Evolutionary conservation across 2,113 vertebrate species (phyloP), one percentile per base, ranked within the genome.

Genomic region (Nesospiza acunhae): DNA sequence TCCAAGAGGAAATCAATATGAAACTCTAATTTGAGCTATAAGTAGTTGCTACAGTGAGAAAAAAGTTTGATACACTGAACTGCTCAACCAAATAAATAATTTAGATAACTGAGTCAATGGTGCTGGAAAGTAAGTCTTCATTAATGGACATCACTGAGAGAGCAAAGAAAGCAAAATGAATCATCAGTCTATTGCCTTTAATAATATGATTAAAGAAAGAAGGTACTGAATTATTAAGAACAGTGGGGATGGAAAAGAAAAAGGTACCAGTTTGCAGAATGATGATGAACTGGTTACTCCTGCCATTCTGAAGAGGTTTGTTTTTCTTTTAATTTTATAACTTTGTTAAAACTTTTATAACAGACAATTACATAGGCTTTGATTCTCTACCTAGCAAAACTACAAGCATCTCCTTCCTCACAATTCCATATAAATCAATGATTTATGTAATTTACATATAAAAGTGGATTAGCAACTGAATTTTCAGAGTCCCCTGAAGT

Each of bases 161-260:
- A 94, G 90, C 94, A 94, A 94, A 95, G 90, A 90, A 93, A 95
- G 96, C 80, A 95, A 96, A 96, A 96, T 95, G 94, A 90, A 94
- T 92, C 89, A 97, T 92, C 88, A 90, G 52, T 41, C 76, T 95
- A 84, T 80, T 90, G 92, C 86, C 88, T 95, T 90, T 96, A 97
- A 95, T 95, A 96, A 84, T 90, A 87, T 90, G 88, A 95, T 97
- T 96, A 96, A 97, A 97, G 92, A 96, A 95, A 93, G 86, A 87
- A 78, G n/a, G 41, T 87, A 76, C 77, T 96, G 86, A 96, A 96
- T 95, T 96, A 96, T 94, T 94, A 93, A 97, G 86, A 93, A 53
- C 23, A 85, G 76, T 68, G 55, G 15, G 21, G 37, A 82, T 78
- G 9, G 73, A 89, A 93, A 90, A 93, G 89, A 89, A 89, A 84